Evolutionary conservation across 2,888 invertebrate genomes (phyloP), one percentile per base, ranked within the genome.

Genomic region (Nomada hirtipes): DNA sequence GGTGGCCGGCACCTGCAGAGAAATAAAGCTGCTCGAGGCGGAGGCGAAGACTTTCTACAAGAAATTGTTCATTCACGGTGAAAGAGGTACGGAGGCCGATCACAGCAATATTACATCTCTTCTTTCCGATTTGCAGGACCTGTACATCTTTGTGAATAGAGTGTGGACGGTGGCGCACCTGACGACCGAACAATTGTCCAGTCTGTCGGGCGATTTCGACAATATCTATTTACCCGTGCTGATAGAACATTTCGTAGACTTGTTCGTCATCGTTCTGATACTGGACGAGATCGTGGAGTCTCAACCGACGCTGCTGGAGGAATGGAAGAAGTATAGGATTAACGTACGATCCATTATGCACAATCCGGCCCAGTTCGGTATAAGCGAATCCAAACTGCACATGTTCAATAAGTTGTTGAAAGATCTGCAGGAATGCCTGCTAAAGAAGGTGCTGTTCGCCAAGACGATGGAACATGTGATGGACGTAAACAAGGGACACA

Each of bases 291-390:
- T 97, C 26, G 93, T 97, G 52, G 94, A 94, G 61, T 94, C 94
- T 69, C 96, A 96, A 79, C 93, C 94, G 0, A 93, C 95, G 0
- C 94, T 96, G 64, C 94, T 95, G 71, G 94, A 96, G 90, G 97
- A 97, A 91, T 98, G 98, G 98, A 95, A 95, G 71, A 95, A 96
- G 44, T 98, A 98, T 91, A 96, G 96, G 91, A 96, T 97, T 93
- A 96, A 96, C 91, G 94, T 98, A 0, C 96, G 96, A 86, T 96
- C 96, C 47, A 95, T 97, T 47, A 94, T 95, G 74, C 96, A 96
- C 84, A 96, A 96, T 91, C 95, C 96, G 47, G 93, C 95, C 50
- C 95, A 95, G 91, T 95, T 96, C 90, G 94, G 95, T 79, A 93
- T 96, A 67, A 93, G 95, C 65, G 94, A 95, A 87, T 95, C 96